Evolutionary conservation across 2,797 vertebrate genomes (phyloP), one percentile per base, ranked within the genome.

Genomic region (Cuniculus paca): DNA sequence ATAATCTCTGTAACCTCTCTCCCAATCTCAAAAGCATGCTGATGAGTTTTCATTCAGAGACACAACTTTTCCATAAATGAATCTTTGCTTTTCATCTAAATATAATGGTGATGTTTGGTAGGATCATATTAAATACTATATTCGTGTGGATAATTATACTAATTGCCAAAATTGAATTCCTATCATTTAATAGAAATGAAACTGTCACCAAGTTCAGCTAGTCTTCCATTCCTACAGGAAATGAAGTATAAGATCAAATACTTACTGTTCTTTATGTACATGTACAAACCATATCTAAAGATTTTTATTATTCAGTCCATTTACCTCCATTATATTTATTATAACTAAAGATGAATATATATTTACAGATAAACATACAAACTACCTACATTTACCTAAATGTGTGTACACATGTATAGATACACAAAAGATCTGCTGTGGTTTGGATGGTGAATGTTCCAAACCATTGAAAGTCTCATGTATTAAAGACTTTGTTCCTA

Each of bases 31-130:
- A 31, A 90, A 63, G 52, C 52, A 54, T 50, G 6, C 4, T n/a
- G 50, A 45, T 84, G 36, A 52, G 24, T 74, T 94, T 95, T 87
- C 26, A 90, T 92, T 60, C 58, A 31, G 34, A 91, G 26, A 56
- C 58, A 77, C 3, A 2, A 6, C 17, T 72, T 84, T 84, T 85
- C 17, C 39, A 83, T 60, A 50, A 92, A 70, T 22, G 4, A 91
- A 75, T 50, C 58, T 80, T 93, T 83, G 31, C 39, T 85, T 93
- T 68, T 54, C 26, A 45, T 42, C 63, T 87, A 54, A 52, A 58
- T 17, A 60, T n/a, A 50, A 68, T 45, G 36, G 24, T 63, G 4
- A 3, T 58, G 2, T 72, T 94, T 54, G 31, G 14, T 89, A 86
- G 61, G 6, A 28, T 74, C 5, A 4, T 70, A 45, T 4, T 80